Evolutionary conservation across 92 coral and sea anemone genomes (phyloP).

Genomic region (Galaxea fascicularis): DNA sequence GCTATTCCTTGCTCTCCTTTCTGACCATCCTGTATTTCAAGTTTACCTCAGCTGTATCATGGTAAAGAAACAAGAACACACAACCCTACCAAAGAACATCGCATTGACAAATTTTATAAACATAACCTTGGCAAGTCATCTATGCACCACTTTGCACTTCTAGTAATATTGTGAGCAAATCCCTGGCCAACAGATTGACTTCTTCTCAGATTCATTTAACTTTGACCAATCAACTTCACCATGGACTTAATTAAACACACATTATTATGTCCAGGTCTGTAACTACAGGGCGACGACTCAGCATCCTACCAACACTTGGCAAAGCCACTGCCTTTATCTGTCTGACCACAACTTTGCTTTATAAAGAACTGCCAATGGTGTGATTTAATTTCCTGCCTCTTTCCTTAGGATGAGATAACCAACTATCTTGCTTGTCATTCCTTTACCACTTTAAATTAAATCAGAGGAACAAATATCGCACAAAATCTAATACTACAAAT

Average conservation of each 20-base stretch:
- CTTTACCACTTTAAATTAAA: constrained; percentile 5
- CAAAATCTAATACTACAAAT: constrained; percentile 9
- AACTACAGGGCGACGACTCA: too few relatives aligned
- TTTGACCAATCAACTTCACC: not conserved
- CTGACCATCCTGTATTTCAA: not conserved
- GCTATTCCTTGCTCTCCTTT: not conserved
- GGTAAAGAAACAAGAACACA: constrained; percentile 21
- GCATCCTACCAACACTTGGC: too few relatives aligned
- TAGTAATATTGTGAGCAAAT: not conserved
- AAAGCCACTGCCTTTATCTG: too few relatives aligned
- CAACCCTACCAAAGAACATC: constrained; percentile 10
- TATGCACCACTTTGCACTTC: too few relatives aligned
- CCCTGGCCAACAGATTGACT: not conserved
- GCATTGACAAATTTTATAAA: not conserved
- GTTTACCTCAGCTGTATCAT: constrained; percentile 16
- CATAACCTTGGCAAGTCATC: too few relatives aligned
- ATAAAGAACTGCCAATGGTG: too few relatives aligned
- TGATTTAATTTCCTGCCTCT: not conserved
- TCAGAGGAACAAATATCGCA: constrained; percentile 36
- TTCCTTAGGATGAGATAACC: not conserved
- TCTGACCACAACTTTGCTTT: too few relatives aligned
- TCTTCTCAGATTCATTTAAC: not conserved
- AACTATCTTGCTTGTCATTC: not conserved
- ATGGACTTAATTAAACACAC: not conserved
- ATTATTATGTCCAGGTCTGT: not conserved